phyloP scores from a whole-genome alignment of 2,113 vertebrate genomes.

The Furnarius figulus region DNA sequence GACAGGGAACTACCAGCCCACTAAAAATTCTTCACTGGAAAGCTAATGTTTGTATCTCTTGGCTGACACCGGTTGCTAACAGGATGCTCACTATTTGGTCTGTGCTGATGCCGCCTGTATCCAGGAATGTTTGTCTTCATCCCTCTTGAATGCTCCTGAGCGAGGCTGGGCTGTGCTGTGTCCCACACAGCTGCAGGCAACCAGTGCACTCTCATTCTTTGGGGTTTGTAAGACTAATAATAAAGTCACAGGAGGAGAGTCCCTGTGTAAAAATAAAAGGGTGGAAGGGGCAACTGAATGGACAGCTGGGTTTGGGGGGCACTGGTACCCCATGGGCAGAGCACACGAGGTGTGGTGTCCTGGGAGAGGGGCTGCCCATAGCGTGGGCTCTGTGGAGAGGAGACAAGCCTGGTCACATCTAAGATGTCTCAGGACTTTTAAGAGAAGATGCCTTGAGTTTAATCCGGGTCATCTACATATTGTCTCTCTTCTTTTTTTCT shows the following conservation, averaged over 20 bases:
- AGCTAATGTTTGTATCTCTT: constrained; percentile 49
- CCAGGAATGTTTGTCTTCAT: background rate
- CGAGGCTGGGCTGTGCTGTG: background rate
- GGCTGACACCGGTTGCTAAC: constrained; percentile 26
- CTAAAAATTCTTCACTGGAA: constrained; percentile 47
- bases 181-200: background rate
- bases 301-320: background rate
- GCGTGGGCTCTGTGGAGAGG: background rate
- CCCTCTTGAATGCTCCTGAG: background rate
- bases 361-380: background rate
- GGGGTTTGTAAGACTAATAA: background rate
- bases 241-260: background rate
- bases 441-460: background rate
- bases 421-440: background rate
- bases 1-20: background rate
- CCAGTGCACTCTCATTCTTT: background rate
- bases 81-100: constrained; percentile 11
- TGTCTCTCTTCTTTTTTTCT: background rate
- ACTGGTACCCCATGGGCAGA: background rate
- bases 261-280: background rate
- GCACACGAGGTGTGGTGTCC: fast-evolving
- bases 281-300: background rate
- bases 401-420: background rate
- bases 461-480: background rate
- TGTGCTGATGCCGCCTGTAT: background rate